These are phyloP conservation scores for Azorinus chamasolen DNA, from an alignment of 2,888 invertebrate genomes.

Conservation along the genomic window DNA sequence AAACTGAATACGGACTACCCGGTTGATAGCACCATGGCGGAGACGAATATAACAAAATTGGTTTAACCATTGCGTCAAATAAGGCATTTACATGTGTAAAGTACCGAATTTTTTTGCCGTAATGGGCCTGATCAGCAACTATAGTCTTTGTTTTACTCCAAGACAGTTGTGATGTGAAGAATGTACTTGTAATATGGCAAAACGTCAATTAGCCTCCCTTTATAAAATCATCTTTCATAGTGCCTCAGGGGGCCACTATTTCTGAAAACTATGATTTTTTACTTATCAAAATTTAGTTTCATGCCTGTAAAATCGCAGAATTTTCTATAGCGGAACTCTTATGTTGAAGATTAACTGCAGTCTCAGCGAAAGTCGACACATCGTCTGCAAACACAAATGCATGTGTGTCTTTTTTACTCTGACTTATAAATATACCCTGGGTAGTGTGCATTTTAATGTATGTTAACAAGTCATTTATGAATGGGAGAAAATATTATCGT, in stretches of 20 bases:
- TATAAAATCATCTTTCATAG: constrained; percentile 3
- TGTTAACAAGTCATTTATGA: too few relatives aligned
- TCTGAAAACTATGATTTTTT: constrained; percentile 1
- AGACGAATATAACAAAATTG: background rate
- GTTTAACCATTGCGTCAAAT: constrained; percentile 6
- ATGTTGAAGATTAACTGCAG: background rate
- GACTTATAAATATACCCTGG: background rate
- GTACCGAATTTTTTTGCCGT: background rate
- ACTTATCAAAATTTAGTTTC: too few relatives aligned
- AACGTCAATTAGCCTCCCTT: background rate
- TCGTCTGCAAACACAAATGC: too few relatives aligned
- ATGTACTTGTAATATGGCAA: constrained; percentile 3
- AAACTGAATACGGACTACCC: constrained; percentile 33
- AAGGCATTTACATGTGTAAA: background rate
- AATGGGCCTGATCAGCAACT: background rate
- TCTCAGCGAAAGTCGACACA: too few relatives aligned
- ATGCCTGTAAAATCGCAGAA: background rate
- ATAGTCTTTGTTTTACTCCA: constrained; percentile 1
- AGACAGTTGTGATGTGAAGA: constrained; percentile 1
- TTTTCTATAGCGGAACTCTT: background rate
- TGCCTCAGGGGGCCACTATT: background rate
- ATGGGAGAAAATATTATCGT: constrained; percentile 4
- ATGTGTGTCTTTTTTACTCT: background rate
- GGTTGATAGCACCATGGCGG: background rate
- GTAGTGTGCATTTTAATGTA: background rate